Percentiles rank a stretch among this genome's conserved stretches.
phyloP scores from a whole-genome alignment of 1,140 invertebrate species.

The Ephestia elutella region DNA sequence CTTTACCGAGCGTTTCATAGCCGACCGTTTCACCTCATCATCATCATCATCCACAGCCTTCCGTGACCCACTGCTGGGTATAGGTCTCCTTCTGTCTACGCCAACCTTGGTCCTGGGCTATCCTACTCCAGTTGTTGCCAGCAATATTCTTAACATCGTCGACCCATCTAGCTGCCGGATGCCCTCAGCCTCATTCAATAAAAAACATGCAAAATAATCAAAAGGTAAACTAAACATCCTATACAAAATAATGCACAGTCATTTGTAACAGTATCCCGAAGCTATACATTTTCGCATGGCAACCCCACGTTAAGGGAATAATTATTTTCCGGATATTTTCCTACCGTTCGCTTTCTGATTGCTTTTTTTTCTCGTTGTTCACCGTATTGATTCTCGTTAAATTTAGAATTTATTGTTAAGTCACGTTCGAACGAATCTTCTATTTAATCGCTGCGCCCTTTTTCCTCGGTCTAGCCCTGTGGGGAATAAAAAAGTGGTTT shows the following conservation, averaged over 20 bases:
- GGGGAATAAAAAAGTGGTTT: neutral
- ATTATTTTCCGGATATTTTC: constrained; percentile 8
- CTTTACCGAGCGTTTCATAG: too few species aligned
- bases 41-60: too few species aligned
- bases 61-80: too few species aligned
- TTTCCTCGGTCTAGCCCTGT: neutral
- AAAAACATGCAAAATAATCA: too few species aligned
- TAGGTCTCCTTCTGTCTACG: too few species aligned
- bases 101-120: too few species aligned
- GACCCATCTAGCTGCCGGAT: too few species aligned
- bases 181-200: too few species aligned
- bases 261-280: neutral
- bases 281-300: constrained; percentile 8
- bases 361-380: constrained; percentile 4
- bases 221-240: neutral
- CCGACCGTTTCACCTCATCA: too few species aligned
- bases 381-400: constrained; percentile 2
- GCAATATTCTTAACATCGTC: too few species aligned
- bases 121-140: too few species aligned
- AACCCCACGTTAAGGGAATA: constrained; percentile 5
- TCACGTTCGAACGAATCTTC: neutral
- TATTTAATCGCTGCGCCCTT: neutral
- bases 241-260: neutral
- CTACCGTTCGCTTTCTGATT: neutral
- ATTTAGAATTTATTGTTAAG: constrained; percentile 9